phyloP scores from a whole-genome alignment of 2,888 invertebrate genomes.

The Smittia sp. region DNA sequence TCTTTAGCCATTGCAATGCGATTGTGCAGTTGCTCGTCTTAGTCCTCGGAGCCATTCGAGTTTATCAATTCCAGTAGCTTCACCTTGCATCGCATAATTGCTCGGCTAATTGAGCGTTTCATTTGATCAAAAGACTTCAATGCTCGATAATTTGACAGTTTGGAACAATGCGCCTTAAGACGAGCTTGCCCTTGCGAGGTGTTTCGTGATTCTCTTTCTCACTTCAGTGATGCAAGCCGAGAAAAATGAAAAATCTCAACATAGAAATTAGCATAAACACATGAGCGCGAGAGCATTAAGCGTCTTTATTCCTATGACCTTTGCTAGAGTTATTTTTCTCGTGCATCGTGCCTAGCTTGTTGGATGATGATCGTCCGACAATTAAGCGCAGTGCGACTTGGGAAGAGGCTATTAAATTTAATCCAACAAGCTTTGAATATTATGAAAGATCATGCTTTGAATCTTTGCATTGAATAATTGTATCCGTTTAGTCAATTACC shows the following conservation, averaged over 20 bases:
- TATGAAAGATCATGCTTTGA: conserved; percentile 15
- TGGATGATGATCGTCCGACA: neutral
- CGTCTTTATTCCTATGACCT: conserved; percentile 19
- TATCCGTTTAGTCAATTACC: conserved; percentile 34
- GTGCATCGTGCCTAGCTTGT: conserved; percentile 10
- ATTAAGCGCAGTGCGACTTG: conserved; percentile 7
- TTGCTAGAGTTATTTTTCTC: neutral
- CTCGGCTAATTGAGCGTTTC: neutral
- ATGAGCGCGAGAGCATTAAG: neutral
- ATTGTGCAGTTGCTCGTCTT: neutral
- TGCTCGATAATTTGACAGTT: conserved; percentile 26
- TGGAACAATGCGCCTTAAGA: neutral
- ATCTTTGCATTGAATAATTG: conserved; percentile 22
- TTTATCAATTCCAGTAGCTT: neutral
- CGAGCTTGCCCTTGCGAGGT: neutral
- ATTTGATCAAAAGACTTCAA: conserved; percentile 34
- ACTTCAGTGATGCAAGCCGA: neutral
- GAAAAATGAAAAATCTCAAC: neutral
- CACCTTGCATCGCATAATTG: conserved; percentile 6
- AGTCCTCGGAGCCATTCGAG: neutral
- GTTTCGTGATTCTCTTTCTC: neutral
- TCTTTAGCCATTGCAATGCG: neutral
- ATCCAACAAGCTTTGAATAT: neutral
- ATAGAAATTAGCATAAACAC: conserved; percentile 4
- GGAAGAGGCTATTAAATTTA: conserved; percentile 17